These are phyloP conservation scores for Anhinga anhinga DNA, from an alignment of 2,113 vertebrate genomes.

Conservation along the genomic window DNA sequence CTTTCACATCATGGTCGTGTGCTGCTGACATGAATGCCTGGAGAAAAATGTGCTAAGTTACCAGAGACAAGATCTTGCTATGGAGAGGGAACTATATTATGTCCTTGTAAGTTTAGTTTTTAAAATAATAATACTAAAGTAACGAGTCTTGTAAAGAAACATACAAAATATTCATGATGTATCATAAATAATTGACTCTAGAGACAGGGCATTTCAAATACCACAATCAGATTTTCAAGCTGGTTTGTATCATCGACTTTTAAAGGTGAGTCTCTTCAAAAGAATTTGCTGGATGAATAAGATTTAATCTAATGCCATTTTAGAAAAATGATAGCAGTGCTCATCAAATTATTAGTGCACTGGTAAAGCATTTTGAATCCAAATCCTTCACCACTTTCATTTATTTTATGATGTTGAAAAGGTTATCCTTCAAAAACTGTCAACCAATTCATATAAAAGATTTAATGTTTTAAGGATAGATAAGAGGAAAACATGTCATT, in stretches of 20 bases:
- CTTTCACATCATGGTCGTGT: slow-evolving; percentile 62
- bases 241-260: slow-evolving; percentile 53
- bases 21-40: slow-evolving; percentile 48
- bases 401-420: slow-evolving; percentile 76
- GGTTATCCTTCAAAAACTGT: slow-evolving; percentile 77
- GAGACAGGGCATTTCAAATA: slow-evolving; percentile 57
- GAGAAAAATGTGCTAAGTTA: slow-evolving; percentile 37
- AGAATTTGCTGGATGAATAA: slow-evolving; percentile 64
- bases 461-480: slow-evolving; percentile 70
- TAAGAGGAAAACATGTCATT: slow-evolving; percentile 70
- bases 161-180: slow-evolving; percentile 1
- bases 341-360: slow-evolving; percentile 74
- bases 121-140: neutral
- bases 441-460: slow-evolving; percentile 75
- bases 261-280: slow-evolving; percentile 61
- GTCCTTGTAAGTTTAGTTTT: neutral
- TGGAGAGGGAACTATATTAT: neutral
- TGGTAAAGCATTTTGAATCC: slow-evolving; percentile 67
- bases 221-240: slow-evolving; percentile 67
- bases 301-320: slow-evolving; percentile 73
- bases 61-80: neutral
- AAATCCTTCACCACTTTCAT: slow-evolving; percentile 68
- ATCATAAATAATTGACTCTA: slow-evolving; percentile 31
- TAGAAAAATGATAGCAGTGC: slow-evolving; percentile 67
- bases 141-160: neutral